Conservation (phyloP, 1,140 invertebrate species). For the Drosophila arawakana region DNA sequence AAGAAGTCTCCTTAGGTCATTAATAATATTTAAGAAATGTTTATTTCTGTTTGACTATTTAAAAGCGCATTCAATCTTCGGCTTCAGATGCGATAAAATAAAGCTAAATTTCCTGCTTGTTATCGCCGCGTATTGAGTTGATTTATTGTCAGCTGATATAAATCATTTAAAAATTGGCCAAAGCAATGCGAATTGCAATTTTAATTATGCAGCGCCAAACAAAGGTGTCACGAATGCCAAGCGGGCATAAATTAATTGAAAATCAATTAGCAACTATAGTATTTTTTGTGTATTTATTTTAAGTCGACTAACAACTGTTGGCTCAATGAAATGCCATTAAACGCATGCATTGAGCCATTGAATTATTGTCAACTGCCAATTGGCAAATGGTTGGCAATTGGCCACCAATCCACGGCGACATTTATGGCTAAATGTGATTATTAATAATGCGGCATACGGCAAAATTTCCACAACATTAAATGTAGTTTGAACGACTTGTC, state of each 20-base stretch:
- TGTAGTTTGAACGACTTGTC: background rate
- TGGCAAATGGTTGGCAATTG: constrained; percentile 52
- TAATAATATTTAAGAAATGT: background rate
- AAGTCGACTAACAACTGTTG: constrained; percentile 25
- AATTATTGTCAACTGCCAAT: constrained; percentile 60
- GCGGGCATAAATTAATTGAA: constrained; percentile 77
- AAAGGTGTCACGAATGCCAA: constrained; percentile 75
- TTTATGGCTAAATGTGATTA: constrained; percentile 53
- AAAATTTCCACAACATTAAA: background rate
- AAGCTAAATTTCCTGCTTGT: constrained; percentile 36
- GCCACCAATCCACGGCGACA: constrained; percentile 50
- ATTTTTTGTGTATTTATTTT: too few species aligned
- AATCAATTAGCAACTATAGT: constrained; percentile 68
- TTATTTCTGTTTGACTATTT: background rate
- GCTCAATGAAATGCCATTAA: constrained; percentile 46
- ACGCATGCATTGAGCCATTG: constrained; percentile 49
- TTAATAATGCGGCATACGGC: constrained; percentile 44
- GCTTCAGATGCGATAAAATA: background rate
- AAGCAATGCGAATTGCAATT: constrained; percentile 52
- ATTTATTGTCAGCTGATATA: constrained; percentile 70
- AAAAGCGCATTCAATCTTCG: constrained; percentile 3
- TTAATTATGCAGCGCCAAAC: constrained; percentile 68
- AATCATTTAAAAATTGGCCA: constrained; percentile 68
- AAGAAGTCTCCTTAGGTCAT: too few species aligned
- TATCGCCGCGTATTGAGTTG: constrained; percentile 59